Evolutionary conservation across 2,113 vertebrate species (phyloP), one percentile per base, ranked within the genome.

Genomic region (Myiagra hebetior): DNA sequence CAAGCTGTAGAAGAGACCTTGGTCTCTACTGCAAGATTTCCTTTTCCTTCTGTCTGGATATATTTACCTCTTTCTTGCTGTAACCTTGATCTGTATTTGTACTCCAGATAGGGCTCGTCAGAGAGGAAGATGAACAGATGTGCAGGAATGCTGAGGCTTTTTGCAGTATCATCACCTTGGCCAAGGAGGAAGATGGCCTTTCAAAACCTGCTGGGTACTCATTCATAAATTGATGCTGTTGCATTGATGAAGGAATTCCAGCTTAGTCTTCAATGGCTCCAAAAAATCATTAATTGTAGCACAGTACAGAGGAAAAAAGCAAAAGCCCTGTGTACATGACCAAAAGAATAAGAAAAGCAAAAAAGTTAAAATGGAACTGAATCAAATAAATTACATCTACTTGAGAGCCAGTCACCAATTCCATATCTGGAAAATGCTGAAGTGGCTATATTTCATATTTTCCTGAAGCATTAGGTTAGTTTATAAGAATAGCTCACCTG

Each of bases 101-200:
- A 46, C 28, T 76, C 7, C 20, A 65, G 41, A 39, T 5, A 28
- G 16, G 41, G 19, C 67, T 73, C 0, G 0, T 49, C 77, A 57
- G 59, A 69, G 28, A 72, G 62, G 55, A 83, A 69, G 79, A 83
- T 62, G 72, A 92, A 80, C 50, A 75, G 77, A 70, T 1, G 5
- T 52, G 62, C 19, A 39, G 64, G 70, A 92, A 60, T 35, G 33
- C 83, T 67, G 70, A 64, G 44, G 35, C 41, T 60, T 83, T 94
- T 85, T 95, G 87, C 77, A 85, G 2, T 67, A 89, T 68, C 78
- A 78, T 85, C 77, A 75, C 56, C 75, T 89, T 75, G 74, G 52
- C 53, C 57, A 93, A 90, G 74, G 81, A 97, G 44, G 44, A 77
- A 94, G 81, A 39, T 3, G 7, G 60, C 39, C 47, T 67, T 53